Percentiles rank a stretch among this genome's conserved stretches.
phyloP scores from a whole-genome alignment of 2,797 vertebrate genomes.

The Perodicticus potto region DNA sequence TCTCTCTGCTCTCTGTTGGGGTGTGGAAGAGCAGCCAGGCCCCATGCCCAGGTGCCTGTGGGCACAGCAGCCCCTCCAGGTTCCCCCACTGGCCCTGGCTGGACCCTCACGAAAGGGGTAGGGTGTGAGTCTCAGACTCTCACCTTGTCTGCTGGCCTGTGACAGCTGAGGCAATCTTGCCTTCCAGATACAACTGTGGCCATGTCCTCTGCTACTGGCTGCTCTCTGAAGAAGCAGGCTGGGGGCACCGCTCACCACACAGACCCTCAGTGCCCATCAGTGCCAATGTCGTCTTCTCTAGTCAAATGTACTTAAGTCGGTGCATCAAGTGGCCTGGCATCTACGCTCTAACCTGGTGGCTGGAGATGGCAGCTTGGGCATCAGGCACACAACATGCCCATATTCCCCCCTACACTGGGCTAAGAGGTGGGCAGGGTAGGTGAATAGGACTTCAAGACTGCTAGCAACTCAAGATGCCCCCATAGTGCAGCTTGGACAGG shows the following conservation, averaged over 20 bases:
- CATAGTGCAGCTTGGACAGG: neutral
- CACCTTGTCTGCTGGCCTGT: neutral
- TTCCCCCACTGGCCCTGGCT: neutral
- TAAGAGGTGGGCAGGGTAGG: no score
- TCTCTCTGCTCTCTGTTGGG: neutral
- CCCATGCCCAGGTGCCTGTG: no score
- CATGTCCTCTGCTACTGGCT: neutral
- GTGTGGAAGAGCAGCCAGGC: no score
- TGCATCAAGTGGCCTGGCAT: fast-evolving
- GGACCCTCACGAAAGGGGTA: neutral
- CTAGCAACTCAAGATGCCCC: neutral
- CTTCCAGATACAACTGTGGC: neutral
- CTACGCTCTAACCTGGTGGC: fast-evolving
- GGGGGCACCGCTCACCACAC: neutral
- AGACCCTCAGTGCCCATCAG: neutral
- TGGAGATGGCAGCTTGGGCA: neutral
- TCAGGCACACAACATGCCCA: fast-evolving
- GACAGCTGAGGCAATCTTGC: neutral
- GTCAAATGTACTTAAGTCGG: neutral
- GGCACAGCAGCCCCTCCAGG: no score
- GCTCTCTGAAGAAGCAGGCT: neutral
- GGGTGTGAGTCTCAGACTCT: neutral
- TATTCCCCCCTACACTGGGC: fast-evolving
- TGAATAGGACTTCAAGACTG: neutral
- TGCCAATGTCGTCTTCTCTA: neutral